Evolutionary conservation across 2,113 vertebrate species (phyloP).

Genomic region (Charadrius vociferus): DNA sequence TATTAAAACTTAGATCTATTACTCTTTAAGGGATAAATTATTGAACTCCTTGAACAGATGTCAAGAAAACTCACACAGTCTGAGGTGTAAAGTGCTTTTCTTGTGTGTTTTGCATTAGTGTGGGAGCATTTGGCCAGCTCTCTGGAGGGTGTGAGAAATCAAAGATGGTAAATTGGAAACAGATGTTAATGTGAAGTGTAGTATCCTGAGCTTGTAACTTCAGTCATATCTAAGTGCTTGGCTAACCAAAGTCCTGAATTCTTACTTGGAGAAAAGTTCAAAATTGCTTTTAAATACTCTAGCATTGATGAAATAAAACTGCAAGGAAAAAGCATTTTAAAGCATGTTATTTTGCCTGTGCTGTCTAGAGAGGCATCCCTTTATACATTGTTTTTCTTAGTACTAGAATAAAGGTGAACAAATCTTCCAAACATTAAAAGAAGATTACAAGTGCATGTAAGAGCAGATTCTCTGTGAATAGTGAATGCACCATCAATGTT

Average conservation of each 20-base stretch:
- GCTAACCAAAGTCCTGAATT: background rate
- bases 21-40: background rate
- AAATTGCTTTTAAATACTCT: background rate
- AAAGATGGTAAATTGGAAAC: background rate
- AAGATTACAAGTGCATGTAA: background rate
- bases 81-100: background rate
- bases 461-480: background rate
- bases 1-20: background rate
- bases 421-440: background rate
- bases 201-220: background rate
- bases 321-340: background rate
- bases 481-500: background rate
- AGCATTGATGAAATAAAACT: background rate
- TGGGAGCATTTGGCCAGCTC: background rate
- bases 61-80: background rate
- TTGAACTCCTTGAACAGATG: background rate
- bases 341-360: background rate
- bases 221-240: background rate
- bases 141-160: conserved; percentile 1
- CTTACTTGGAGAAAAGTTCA: background rate
- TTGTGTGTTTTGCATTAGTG: background rate
- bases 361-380: background rate
- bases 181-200: background rate
- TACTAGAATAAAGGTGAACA: background rate
- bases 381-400: background rate